phyloP scores from a whole-genome alignment of 2,888 invertebrate genomes.

The Drosophila atripex region DNA sequence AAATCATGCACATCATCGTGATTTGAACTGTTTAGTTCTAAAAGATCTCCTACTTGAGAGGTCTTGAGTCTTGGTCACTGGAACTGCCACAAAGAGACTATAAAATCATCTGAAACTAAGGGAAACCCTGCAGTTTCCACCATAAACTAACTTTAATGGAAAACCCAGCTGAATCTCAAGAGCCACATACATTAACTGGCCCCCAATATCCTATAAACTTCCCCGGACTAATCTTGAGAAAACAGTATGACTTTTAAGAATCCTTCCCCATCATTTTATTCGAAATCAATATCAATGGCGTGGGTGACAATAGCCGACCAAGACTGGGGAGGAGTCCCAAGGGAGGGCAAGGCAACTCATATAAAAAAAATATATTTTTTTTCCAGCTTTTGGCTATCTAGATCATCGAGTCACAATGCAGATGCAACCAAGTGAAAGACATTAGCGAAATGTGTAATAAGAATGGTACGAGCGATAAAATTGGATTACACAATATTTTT shows the following conservation, averaged over 20 bases:
- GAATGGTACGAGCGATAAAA: constrained; percentile 22
- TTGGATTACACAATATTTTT: constrained; percentile 67
- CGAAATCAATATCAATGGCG: not conserved
- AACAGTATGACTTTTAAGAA: not conserved
- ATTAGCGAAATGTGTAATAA: constrained; percentile 13
- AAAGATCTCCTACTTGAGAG: not conserved
- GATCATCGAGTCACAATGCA: constrained; percentile 7
- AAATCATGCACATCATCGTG: constrained; percentile 67
- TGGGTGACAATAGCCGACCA: not conserved
- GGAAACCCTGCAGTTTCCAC: no score
- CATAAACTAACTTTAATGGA: no score
- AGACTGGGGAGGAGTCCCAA: not conserved
- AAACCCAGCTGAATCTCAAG: no score
- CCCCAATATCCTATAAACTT: not conserved
- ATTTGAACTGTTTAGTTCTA: constrained; percentile 13
- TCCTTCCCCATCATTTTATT: not conserved
- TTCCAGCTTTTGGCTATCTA: constrained; percentile 4
- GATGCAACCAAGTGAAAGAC: constrained; percentile 17
- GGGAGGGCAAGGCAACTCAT: not conserved
- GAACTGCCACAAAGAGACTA: no score
- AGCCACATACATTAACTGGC: not conserved
- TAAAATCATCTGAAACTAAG: no score
- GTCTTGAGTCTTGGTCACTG: no score
- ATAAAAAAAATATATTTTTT: constrained; percentile 6
- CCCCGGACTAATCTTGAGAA: not conserved